These are phyloP conservation scores for Heliconius hortense DNA, from an alignment of 2,888 invertebrate genomes.

Conservation along the genomic window DNA sequence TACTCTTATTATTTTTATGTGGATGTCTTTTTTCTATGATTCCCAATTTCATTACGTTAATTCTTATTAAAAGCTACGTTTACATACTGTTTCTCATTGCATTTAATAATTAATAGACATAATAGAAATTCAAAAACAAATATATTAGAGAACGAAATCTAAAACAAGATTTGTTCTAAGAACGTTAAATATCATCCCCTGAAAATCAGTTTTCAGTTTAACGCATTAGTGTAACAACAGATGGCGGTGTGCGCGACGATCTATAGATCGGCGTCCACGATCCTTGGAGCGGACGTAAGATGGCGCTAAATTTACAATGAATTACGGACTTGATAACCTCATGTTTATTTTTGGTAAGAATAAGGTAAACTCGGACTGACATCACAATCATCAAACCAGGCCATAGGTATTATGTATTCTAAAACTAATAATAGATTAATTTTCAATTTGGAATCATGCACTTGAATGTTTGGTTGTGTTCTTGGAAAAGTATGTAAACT, in stretches of 20 bases:
- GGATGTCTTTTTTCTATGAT: background rate
- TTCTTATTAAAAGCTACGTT: background rate
- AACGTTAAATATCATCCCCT: slow-evolving; percentile 1
- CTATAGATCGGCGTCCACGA: slow-evolving; percentile 42
- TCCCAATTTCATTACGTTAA: slow-evolving; percentile 2
- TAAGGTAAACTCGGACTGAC: slow-evolving; percentile 57
- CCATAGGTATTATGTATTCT: slow-evolving; percentile 20
- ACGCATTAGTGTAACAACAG: slow-evolving; percentile 37
- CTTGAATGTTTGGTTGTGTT: background rate
- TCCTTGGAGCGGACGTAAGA: slow-evolving; percentile 47
- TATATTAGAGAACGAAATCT: background rate
- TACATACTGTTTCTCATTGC: background rate
- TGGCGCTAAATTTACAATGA: slow-evolving; percentile 51
- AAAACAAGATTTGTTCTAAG: background rate
- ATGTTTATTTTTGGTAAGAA: slow-evolving; percentile 70
- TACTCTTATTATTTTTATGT: slow-evolving; percentile 49
- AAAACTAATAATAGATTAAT: slow-evolving; percentile 21
- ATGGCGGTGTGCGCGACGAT: slow-evolving; percentile 45
- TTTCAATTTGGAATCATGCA: background rate
- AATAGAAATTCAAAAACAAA: background rate
- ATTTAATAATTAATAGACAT: background rate
- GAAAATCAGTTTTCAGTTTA: slow-evolving; percentile 16
- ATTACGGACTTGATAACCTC: slow-evolving; percentile 52
- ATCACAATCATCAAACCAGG: slow-evolving; percentile 19
- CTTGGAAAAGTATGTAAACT: background rate